Conservation (phyloP, 1,140 invertebrate species). For the Dinothrombium tinctorium region DNA sequence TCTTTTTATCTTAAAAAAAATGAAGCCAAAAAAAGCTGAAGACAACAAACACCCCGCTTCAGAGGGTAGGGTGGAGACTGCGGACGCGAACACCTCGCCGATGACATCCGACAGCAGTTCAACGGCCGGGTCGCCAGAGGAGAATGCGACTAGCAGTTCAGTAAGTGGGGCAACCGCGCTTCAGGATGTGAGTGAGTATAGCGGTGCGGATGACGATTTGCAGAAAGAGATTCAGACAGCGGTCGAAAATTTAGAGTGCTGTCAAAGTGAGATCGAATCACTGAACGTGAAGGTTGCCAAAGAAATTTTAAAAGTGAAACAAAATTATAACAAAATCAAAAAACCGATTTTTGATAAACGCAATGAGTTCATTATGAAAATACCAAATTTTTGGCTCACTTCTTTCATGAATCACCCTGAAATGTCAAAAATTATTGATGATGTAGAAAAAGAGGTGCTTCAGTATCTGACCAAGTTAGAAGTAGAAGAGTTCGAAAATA, state of each 20-base stretch:
- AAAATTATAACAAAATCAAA: slow-evolving; percentile 66
- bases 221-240: slow-evolving; percentile 40
- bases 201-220: too few relatives aligned
- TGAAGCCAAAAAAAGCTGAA: too few relatives aligned
- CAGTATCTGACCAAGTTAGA: slow-evolving; percentile 56
- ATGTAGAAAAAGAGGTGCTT: slow-evolving; percentile 67
- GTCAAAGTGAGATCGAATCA: slow-evolving; percentile 54
- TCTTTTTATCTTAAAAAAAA: too few relatives aligned
- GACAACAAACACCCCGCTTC: too few relatives aligned
- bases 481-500: slow-evolving; percentile 71
- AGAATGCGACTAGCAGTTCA: too few relatives aligned
- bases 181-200: too few relatives aligned
- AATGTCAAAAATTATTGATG: slow-evolving; percentile 52
- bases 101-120: too few relatives aligned
- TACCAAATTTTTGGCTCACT: slow-evolving; percentile 77
- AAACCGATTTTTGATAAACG: slow-evolving; percentile 64
- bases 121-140: too few relatives aligned
- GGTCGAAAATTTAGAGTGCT: slow-evolving; percentile 49
- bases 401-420: slow-evolving; percentile 76
- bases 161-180: too few relatives aligned
- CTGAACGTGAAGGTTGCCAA: slow-evolving; percentile 63
- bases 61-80: too few relatives aligned
- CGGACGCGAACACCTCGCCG: too few relatives aligned
- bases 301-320: slow-evolving; percentile 72
- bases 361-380: slow-evolving; percentile 55